Evolutionary conservation across 2,888 invertebrate genomes (phyloP), one percentile per base, ranked within the genome.

Genomic region (Agrilus mali): DNA sequence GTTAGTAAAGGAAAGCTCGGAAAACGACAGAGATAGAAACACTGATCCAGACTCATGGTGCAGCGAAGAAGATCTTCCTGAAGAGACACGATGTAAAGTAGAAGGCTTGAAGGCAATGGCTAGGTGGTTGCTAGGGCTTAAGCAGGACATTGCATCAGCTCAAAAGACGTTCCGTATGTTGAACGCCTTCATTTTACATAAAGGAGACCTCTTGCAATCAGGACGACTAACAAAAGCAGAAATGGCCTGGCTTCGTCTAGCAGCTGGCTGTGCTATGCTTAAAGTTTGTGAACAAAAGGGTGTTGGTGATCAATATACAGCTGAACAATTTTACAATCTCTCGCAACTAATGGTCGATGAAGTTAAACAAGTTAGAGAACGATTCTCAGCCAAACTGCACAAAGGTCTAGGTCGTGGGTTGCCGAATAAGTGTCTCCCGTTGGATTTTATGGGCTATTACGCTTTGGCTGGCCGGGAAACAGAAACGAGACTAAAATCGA

Each of bases 371-470:
- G 96, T 96, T 1, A 75, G 94, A 55, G 86, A 89, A 67, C 76
- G 52, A 10, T 95, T 97, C 65, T 83, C 90, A 5, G 74, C 79
- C 37, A 96, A 97, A 70, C 69, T 97, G 54, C 94, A 97, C 67
- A 94, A 95, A 72, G 92, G 61, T n/a, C 67, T 85, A 41, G 73
- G 78, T 35, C 68, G 86, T 68, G 87, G 89, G 48, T 78, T 92
- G 52, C 89, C 90, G 3, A 84, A 86, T 61, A 87, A 88, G 63
- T 90, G 89, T 60, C 73, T 97, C 50, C 96, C 96, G 1, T 71
- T 97, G 42, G 94, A 96, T 70, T 97, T 95, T 70, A 90, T 96
- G 92, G 89, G 92, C 14, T 88, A 89, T 67, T 94, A 96, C 69
- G 87, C 86, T 32, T 70, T 96, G 44, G 87, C 84, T 31, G 95